Conservation (phyloP, 1,140 invertebrate genomes). For the Oedothorax gibbosus region DNA sequence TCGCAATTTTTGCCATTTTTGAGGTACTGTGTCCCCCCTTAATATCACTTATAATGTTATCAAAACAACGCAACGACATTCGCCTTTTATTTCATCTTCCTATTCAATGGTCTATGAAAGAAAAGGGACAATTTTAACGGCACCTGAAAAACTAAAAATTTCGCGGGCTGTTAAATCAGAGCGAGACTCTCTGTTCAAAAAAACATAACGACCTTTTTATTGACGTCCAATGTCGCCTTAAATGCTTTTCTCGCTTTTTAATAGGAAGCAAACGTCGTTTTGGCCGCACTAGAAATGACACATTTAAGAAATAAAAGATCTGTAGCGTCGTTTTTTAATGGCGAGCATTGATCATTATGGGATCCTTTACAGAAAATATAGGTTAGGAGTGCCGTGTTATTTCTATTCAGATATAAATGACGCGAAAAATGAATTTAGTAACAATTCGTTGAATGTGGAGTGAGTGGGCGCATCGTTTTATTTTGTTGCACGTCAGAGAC, state of each 20-base stretch:
- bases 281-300: not conserved
- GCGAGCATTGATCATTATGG: not conserved
- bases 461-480: no score
- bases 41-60: no score
- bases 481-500: no score
- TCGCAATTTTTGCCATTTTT: no score
- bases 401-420: no score
- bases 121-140: constrained; percentile 33
- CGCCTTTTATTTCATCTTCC: not conserved
- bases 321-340: constrained; percentile 5
- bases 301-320: constrained; percentile 19
- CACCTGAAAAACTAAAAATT: constrained; percentile 44
- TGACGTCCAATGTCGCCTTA: constrained; percentile 16
- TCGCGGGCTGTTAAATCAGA: constrained; percentile 32
- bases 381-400: no score
- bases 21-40: no score
- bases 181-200: constrained; percentile 12
- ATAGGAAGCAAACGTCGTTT: constrained; percentile 13
- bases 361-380: not conserved
- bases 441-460: no score
- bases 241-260: constrained; percentile 31
- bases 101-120: constrained; percentile 44
- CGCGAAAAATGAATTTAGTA: no score
- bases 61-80: not conserved
- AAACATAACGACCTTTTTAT: constrained; percentile 49